A percentile compares a stretch with the other conserved stretches of the same genome.
phyloP scores from a whole-genome alignment of 2,888 invertebrate genomes.

The Drosophila quinaria region DNA sequence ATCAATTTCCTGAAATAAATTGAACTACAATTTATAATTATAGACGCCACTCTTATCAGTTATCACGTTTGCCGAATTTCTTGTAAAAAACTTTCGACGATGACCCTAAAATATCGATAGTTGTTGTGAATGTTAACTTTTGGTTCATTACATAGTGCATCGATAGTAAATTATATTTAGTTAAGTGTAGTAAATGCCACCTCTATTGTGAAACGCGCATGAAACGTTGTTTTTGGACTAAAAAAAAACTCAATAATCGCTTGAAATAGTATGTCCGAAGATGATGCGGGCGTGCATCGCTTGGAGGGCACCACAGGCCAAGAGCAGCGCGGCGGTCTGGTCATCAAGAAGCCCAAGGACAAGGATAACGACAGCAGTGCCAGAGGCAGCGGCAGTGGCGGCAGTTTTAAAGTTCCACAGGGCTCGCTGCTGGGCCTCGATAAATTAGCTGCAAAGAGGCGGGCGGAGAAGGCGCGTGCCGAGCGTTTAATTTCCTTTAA shows the following conservation, averaged over 20 bases:
- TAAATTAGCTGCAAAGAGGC: conserved; percentile 92
- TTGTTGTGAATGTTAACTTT: background rate
- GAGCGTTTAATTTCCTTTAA: conserved; percentile 90
- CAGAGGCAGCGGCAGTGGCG: conserved; percentile 81
- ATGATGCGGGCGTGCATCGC: conserved; percentile 87
- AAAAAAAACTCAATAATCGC: conserved; percentile 38
- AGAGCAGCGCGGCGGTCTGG: conserved; percentile 89
- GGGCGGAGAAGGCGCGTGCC: conserved; percentile 88
- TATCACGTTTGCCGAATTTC: background rate
- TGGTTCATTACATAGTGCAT: conserved; percentile 4
- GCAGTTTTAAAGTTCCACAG: conserved; percentile 90
- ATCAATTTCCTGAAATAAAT: background rate
- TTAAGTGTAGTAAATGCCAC: conserved; percentile 16
- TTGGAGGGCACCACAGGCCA: conserved; percentile 89
- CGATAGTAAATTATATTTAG: conserved; percentile 23
- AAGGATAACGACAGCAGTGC: conserved; percentile 64
- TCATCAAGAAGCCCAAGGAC: conserved; percentile 88
- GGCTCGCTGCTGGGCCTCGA: conserved; percentile 93
- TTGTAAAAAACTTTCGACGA: background rate
- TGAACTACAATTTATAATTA: background rate
- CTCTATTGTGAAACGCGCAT: conserved; percentile 59
- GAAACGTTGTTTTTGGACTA: conserved; percentile 51
- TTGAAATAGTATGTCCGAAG: conserved; percentile 56
- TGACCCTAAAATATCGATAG: background rate
- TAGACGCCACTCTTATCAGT: background rate